Percentiles rank a stretch among this genome's conserved stretches.
These are phyloP conservation scores for Diprion similis DNA, from an alignment of 1,140 invertebrate genomes.

Conservation along the genomic window DNA sequence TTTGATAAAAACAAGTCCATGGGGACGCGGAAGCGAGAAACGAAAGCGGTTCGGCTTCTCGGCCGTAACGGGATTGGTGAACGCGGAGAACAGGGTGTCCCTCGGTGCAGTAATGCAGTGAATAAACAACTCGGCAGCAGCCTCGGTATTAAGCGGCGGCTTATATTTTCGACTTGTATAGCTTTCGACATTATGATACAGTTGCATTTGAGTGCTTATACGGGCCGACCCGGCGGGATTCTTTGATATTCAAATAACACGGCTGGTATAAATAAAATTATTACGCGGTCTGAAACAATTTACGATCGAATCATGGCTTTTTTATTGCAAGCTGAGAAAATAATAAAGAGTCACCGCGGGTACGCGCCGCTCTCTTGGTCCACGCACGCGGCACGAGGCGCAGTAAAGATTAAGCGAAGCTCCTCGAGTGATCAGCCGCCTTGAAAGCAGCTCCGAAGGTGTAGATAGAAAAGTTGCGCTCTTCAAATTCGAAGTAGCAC, in stretches of 20 bases:
- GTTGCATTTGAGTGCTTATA: background rate
- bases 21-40: no score
- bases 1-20: no score
- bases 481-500: background rate
- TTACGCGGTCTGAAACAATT: background rate
- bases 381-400: slow-evolving; percentile 3
- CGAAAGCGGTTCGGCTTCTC: no score
- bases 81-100: no score
- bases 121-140: background rate
- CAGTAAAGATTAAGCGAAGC: slow-evolving; percentile 2
- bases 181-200: slow-evolving; percentile 3
- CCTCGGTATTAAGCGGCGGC: background rate
- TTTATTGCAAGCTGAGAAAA: background rate
- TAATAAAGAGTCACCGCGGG: background rate
- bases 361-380: background rate
- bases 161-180: background rate
- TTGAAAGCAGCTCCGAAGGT: no score
- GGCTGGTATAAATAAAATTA: slow-evolving; percentile 13
- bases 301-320: slow-evolving; percentile 5
- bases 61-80: no score
- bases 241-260: slow-evolving; percentile 13
- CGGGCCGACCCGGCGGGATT: background rate
- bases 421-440: background rate
- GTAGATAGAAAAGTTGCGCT: background rate
- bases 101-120: background rate